phyloP scores from a whole-genome alignment of 1,140 invertebrate genomes.

The Drosophila ambigua region DNA sequence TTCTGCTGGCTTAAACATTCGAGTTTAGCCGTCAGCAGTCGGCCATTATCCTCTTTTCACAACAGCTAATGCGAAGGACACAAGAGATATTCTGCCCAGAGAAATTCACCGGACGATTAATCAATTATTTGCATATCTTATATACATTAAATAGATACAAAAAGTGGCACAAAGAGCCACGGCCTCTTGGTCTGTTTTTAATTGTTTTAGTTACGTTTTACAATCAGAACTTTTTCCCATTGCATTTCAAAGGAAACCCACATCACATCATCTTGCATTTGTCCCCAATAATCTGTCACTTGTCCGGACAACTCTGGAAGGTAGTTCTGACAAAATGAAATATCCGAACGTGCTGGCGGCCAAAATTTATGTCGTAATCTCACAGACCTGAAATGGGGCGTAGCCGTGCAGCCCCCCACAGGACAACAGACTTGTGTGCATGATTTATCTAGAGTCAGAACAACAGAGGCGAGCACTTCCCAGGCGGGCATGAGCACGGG shows the following conservation, averaged over 20 bases:
- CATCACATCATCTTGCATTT: background rate
- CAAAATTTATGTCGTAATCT: conserved; percentile 46
- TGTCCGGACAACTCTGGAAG: conserved; percentile 5
- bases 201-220: too few species aligned
- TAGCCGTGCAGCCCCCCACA: too few species aligned
- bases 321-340: conserved; percentile 34
- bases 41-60: conserved; percentile 12
- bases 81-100: background rate
- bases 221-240: background rate
- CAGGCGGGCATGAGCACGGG: conserved; percentile 12
- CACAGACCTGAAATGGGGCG: conserved; percentile 12
- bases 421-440: conserved; percentile 23
- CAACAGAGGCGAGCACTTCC: conserved; percentile 32
- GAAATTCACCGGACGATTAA: background rate
- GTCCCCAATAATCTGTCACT: conserved; percentile 20
- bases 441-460: conserved; percentile 41
- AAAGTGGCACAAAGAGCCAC: too few species aligned
- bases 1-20: conserved; percentile 33
- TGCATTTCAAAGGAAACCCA: too few species aligned
- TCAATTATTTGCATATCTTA: background rate
- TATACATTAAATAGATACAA: too few species aligned
- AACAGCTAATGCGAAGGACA: conserved; percentile 26
- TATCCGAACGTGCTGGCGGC: conserved; percentile 37
- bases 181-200: background rate
- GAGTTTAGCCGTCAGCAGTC: conserved; percentile 36